These are phyloP conservation scores for Drosophila pseudoobscura DNA, from an alignment of 1,140 invertebrate genomes.

Conservation along the genomic window DNA sequence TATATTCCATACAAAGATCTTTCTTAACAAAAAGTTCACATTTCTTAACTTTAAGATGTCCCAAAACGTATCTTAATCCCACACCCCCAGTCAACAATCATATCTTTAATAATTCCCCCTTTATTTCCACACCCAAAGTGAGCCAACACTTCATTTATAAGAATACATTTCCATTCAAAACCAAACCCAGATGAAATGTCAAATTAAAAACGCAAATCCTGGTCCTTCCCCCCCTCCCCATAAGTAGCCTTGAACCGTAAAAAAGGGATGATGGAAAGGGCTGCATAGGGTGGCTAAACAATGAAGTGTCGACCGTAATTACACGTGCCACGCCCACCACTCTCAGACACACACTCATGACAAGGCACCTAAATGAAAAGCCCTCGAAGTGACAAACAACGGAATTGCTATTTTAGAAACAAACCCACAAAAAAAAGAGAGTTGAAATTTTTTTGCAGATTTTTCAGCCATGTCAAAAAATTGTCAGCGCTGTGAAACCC, in stretches of 20 bases:
- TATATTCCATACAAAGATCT: no score
- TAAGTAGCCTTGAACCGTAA: slow-evolving; percentile 52
- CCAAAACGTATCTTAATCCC: no score
- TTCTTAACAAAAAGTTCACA: no score
- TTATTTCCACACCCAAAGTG: no score
- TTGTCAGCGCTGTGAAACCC: slow-evolving; percentile 62
- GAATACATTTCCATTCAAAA: not conserved
- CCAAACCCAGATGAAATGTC: slow-evolving; percentile 53
- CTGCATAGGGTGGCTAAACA: slow-evolving; percentile 3
- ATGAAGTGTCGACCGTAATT: slow-evolving; percentile 68
- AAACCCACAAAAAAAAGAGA: slow-evolving; percentile 31
- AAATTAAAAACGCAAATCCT: slow-evolving; percentile 44
- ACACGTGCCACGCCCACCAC: slow-evolving; percentile 63
- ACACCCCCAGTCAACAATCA: no score
- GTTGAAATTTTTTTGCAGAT: slow-evolving; percentile 57
- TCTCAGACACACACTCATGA: slow-evolving; percentile 7
- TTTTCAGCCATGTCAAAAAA: slow-evolving; percentile 80
- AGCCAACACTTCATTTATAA: no score
- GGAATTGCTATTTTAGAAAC: slow-evolving; percentile 65
- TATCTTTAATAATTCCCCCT: no score
- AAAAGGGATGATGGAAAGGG: not conserved
- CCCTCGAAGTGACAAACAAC: slow-evolving; percentile 56
- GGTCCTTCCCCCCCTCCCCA: not conserved
- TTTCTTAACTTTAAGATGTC: no score
- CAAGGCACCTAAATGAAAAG: slow-evolving; percentile 34